Conservation (phyloP, 2,113 vertebrate species). For the Alligator mississippiensis region DNA sequence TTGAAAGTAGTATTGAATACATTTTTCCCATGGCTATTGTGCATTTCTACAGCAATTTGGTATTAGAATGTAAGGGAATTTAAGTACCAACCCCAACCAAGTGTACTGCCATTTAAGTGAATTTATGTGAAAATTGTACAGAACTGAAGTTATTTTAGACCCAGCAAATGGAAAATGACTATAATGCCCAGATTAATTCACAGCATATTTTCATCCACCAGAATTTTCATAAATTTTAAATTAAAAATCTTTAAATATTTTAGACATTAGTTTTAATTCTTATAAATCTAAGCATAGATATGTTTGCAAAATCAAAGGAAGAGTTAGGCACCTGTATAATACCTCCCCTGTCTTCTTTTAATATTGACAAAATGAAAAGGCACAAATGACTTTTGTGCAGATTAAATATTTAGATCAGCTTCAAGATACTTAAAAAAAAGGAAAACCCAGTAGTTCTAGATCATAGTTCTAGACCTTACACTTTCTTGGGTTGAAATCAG, state of each 20-base stretch:
- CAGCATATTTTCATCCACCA: neutral
- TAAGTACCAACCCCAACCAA: conserved; percentile 4
- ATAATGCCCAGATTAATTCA: neutral
- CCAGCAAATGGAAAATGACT: conserved; percentile 6
- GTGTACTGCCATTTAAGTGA: conserved; percentile 20
- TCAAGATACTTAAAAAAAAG: conserved; percentile 32
- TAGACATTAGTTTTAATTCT: neutral
- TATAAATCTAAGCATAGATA: neutral
- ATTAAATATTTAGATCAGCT: conserved; percentile 5
- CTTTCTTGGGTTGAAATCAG: neutral
- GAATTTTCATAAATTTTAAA: neutral
- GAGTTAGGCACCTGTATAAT: neutral
- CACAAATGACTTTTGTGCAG: conserved; percentile 56
- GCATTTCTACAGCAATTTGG: neutral
- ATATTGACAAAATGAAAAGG: conserved; percentile 42
- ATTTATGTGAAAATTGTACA: neutral
- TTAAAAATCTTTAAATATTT: neutral
- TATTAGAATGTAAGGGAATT: neutral
- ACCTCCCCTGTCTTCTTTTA: conserved; percentile 1
- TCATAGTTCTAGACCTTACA: neutral
- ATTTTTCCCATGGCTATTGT: conserved; percentile 21
- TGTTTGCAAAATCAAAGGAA: neutral
- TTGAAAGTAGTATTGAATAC: conserved; percentile 14
- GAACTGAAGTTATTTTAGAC: neutral
- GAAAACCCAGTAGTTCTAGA: neutral